Conservation (phyloP, 2,888 invertebrate genomes). For the Cephonodes hylas region DNA sequence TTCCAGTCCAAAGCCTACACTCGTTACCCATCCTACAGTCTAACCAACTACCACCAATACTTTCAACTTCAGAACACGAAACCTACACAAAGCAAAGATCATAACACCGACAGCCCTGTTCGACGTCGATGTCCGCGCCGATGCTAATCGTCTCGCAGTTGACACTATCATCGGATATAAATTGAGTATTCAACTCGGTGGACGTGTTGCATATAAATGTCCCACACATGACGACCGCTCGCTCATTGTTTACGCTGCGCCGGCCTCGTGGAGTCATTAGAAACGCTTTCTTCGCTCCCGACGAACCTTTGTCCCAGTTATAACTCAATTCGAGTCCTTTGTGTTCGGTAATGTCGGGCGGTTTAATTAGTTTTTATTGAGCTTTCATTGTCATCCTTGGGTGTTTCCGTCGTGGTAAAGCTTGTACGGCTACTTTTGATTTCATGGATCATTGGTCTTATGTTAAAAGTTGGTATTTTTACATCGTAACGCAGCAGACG, state of each 20-base stretch:
- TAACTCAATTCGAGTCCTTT: constrained; percentile 43
- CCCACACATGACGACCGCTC: constrained; percentile 41
- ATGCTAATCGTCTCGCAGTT: constrained; percentile 58
- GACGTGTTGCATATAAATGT: constrained; percentile 53
- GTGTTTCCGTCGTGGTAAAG: background rate
- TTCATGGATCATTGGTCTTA: too few species aligned
- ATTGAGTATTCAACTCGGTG: constrained; percentile 54
- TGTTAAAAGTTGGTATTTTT: too few species aligned
- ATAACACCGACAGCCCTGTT: constrained; percentile 17
- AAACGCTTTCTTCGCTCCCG: constrained; percentile 32
- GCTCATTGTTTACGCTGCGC: constrained; percentile 56
- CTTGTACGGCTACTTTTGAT: background rate
- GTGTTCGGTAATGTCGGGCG: constrained; percentile 27
- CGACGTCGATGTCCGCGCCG: constrained; percentile 23
- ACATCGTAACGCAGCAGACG: too few species aligned
- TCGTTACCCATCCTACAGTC: too few species aligned
- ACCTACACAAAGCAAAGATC: background rate
- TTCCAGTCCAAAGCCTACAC: too few species aligned
- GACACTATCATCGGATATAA: constrained; percentile 64
- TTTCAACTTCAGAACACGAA: too few species aligned
- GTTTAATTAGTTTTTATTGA: constrained; percentile 51
- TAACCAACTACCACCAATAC: too few species aligned
- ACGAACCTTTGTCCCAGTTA: constrained; percentile 36
- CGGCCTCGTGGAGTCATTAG: constrained; percentile 48
- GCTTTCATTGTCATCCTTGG: constrained; percentile 9